Evolutionary conservation across 2,113 vertebrate species (phyloP).

Genomic region (Vimba vimba): DNA sequence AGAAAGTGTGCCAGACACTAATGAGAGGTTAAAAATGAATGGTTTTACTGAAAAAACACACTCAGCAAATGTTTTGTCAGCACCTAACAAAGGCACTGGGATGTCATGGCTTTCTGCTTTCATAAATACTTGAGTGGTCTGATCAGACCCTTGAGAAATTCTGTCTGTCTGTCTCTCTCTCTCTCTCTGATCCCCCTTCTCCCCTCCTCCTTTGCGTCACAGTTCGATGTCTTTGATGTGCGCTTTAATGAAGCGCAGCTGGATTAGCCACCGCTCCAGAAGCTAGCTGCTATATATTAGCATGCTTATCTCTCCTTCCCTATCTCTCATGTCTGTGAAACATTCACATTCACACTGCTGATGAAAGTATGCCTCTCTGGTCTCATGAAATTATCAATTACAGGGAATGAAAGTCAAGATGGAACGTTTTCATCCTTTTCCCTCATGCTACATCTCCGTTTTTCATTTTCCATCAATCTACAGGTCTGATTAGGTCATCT

Average conservation of each 20-base stretch:
- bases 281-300: constrained; percentile 11
- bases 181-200: not conserved
- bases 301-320: constrained; percentile 19
- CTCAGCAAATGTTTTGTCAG: constrained; percentile 15
- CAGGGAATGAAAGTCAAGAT: constrained; percentile 19
- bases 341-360: constrained; percentile 8
- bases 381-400: constrained; percentile 12
- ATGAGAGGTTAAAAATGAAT: constrained; percentile 36
- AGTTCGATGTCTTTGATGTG: constrained; percentile 6
- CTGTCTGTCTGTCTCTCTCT: not conserved
- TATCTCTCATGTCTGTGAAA: not conserved
- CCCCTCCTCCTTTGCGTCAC: not conserved
- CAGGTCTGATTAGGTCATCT: constrained; percentile 28
- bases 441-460: not conserved
- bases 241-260: not conserved
- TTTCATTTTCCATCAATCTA: not conserved
- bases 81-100: not conserved
- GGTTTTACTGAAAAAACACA: constrained; percentile 29
- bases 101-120: constrained; percentile 2
- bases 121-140: constrained; percentile 31
- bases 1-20: constrained; percentile 41
- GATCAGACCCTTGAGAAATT: constrained; percentile 23
- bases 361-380: constrained; percentile 14
- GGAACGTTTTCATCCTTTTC: not conserved
- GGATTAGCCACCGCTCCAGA: constrained; percentile 19